These are phyloP conservation scores for Pangasius sanitwongsei DNA, from an alignment of 2,797 vertebrate species.

Conservation along the genomic window DNA sequence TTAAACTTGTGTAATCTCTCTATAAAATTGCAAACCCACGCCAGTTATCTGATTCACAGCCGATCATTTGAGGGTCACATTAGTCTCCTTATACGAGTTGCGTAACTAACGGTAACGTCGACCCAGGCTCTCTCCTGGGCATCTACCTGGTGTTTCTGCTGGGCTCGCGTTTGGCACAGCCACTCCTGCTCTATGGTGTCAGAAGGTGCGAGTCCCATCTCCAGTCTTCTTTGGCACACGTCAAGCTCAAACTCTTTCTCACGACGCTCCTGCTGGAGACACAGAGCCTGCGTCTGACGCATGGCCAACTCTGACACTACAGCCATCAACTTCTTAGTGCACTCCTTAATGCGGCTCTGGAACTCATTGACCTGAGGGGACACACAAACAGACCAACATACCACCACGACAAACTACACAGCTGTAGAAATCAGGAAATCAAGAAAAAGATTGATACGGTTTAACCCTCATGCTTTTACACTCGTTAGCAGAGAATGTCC, in stretches of 20 bases:
- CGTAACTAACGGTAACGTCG: background rate
- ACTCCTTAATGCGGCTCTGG: slow-evolving; percentile 74
- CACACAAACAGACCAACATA: background rate
- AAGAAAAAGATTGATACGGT: background rate
- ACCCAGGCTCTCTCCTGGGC: slow-evolving; percentile 78
- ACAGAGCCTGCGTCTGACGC: slow-evolving; percentile 79
- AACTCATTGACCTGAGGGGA: slow-evolving; percentile 76
- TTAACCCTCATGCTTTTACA: background rate
- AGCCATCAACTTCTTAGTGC: slow-evolving; percentile 81
- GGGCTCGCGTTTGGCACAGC: slow-evolving; percentile 74
- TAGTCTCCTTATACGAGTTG: background rate
- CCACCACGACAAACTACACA: background rate
- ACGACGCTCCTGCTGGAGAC: slow-evolving; percentile 83
- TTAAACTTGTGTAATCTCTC: background rate
- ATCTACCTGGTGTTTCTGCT: slow-evolving; percentile 72
- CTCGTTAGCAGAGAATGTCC: background rate
- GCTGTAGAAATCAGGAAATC: background rate
- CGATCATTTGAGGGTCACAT: background rate
- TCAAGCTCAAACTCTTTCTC: slow-evolving; percentile 81
- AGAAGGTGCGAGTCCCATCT: slow-evolving; percentile 80
- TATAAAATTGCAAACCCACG: background rate
- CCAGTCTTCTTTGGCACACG: slow-evolving; percentile 74
- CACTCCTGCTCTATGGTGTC: slow-evolving; percentile 80
- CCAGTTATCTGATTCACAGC: background rate
- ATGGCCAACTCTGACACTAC: slow-evolving; percentile 85